These are phyloP conservation scores for Leguminivora glycinivorella DNA, from an alignment of 1,140 invertebrate genomes.

Conservation along the genomic window DNA sequence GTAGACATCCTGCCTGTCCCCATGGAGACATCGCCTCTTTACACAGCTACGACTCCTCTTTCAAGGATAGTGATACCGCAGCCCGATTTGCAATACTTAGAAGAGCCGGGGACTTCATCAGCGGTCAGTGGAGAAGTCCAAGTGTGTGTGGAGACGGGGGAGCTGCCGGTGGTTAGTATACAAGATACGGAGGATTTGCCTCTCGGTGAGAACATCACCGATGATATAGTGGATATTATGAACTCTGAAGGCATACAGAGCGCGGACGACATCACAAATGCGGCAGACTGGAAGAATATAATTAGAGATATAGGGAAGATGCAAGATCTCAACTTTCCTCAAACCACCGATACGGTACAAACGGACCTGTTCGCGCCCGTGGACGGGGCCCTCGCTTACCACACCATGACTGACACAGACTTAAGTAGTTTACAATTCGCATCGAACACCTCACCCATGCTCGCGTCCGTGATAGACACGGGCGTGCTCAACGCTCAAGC, in stretches of 20 bases:
- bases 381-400: conserved; percentile 51
- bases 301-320: conserved; percentile 73
- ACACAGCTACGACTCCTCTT: conserved; percentile 58
- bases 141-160: conserved; percentile 69
- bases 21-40: conserved; percentile 63
- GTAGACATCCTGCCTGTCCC: conserved; percentile 57
- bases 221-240: conserved; percentile 77
- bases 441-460: conserved; percentile 54
- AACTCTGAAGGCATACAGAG: conserved; percentile 74
- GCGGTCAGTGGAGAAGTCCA: conserved; percentile 65
- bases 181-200: conserved; percentile 71
- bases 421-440: conserved; percentile 62
- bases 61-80: conserved; percentile 66
- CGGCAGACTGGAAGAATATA: conserved; percentile 74
- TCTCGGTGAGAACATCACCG: conserved; percentile 71
- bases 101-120: conserved; percentile 64
- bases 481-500: conserved; percentile 54
- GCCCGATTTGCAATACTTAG: conserved; percentile 70
- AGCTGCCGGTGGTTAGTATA: conserved; percentile 75
- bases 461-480: conserved; percentile 55
- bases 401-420: conserved; percentile 61
- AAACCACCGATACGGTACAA: conserved; percentile 52
- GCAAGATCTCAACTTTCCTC: conserved; percentile 70
- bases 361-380: conserved; percentile 60
- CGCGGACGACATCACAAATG: conserved; percentile 70